These are phyloP conservation scores for Drosophila ambigua DNA, from an alignment of 1,140 invertebrate species.

Conservation along the genomic window DNA sequence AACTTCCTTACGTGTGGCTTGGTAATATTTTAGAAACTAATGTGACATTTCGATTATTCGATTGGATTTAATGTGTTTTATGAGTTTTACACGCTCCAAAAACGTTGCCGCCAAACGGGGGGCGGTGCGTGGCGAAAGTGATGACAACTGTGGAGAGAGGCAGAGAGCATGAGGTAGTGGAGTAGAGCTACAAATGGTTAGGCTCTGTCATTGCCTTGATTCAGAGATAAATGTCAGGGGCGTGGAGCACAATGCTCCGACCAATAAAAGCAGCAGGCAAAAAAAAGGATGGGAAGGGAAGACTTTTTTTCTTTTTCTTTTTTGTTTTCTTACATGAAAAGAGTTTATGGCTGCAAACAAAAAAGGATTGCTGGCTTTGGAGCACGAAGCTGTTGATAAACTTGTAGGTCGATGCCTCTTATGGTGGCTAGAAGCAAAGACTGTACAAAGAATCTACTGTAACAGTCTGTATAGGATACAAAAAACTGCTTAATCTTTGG, in stretches of 20 bases:
- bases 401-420: too few species aligned
- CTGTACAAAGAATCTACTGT: too few species aligned
- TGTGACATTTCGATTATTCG: constrained; percentile 84
- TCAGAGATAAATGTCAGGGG: constrained; percentile 51
- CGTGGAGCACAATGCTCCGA: constrained; percentile 30
- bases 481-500: too few species aligned
- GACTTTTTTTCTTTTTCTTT: background rate
- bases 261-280: constrained; percentile 1
- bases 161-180: background rate
- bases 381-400: too few species aligned
- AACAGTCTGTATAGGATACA: too few species aligned
- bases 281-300: background rate
- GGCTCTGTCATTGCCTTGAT: constrained; percentile 48
- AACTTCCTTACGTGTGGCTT: constrained; percentile 66
- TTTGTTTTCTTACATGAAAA: background rate
- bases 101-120: constrained; percentile 14
- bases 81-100: constrained; percentile 76
- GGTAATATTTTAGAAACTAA: constrained; percentile 84
- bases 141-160: constrained; percentile 45
- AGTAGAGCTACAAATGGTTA: constrained; percentile 32
- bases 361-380: too few species aligned
- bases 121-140: constrained; percentile 32
- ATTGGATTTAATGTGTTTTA: constrained; percentile 84
- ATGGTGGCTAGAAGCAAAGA: too few species aligned
- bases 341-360: background rate